A percentile compares a stretch with the other conserved stretches of the same genome.
Conservation (phyloP, 2,797 vertebrate species). For the Austrolebias charrua region DNA sequence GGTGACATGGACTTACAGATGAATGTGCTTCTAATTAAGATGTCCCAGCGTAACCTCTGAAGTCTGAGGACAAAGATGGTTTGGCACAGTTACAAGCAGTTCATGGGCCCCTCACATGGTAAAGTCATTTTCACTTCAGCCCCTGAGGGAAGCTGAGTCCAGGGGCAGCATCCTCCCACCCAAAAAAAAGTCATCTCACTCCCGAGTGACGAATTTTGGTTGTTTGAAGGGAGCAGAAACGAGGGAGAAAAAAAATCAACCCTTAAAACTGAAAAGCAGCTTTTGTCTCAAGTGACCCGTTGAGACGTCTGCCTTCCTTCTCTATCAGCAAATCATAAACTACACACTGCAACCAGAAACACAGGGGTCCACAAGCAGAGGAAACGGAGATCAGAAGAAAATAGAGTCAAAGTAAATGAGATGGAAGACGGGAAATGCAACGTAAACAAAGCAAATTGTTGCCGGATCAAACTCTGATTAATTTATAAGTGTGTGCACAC, state of each 20-base stretch:
- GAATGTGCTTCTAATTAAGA: slow-evolving; percentile 17
- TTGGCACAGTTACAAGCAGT: slow-evolving; percentile 35
- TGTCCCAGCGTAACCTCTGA: slow-evolving; percentile 38
- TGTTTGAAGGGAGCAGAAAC: slow-evolving; percentile 52
- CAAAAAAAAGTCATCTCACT: slow-evolving; percentile 34
- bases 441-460: slow-evolving; percentile 39
- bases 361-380: slow-evolving; percentile 23
- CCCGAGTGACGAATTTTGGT: slow-evolving; percentile 54
- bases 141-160: slow-evolving; percentile 56
- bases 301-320: slow-evolving; percentile 45
- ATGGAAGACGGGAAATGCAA: slow-evolving; percentile 46
- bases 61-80: slow-evolving; percentile 40
- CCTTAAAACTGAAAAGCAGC: slow-evolving; percentile 68
- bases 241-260: slow-evolving; percentile 45
- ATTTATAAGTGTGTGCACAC: slow-evolving; percentile 6
- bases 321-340: slow-evolving; percentile 72
- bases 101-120: slow-evolving; percentile 57
- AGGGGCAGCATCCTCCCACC: slow-evolving; percentile 54
- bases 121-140: slow-evolving; percentile 76
- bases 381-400: background rate
- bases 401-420: slow-evolving; percentile 26
- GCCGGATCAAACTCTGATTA: slow-evolving; percentile 29
- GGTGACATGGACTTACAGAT: slow-evolving; percentile 12
- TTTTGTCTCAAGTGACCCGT: slow-evolving; percentile 61
- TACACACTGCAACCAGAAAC: slow-evolving; percentile 42